Evolutionary conservation across 1,140 invertebrate genomes (phyloP), one percentile per base, ranked within the genome.

Genomic region (Archivesica marissinica): DNA sequence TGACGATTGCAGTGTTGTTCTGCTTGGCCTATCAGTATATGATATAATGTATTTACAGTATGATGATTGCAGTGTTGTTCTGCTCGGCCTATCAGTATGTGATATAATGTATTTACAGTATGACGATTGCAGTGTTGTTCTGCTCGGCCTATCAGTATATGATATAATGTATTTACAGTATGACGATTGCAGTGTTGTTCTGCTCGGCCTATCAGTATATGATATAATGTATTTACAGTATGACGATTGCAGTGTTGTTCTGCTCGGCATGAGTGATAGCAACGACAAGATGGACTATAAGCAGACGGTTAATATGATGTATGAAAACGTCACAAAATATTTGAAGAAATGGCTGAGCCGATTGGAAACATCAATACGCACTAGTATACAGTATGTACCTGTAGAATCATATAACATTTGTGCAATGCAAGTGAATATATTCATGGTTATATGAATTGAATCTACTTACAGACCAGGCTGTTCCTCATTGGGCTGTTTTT

Each of bases 211-310:
- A 11, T 50, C 44, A 50, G 20, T 11, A 50, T 50, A 50, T 20
- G 9, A 56, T 56, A 23, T 9, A 23, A 11, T 56, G 6, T 23
- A 9, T 11, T n/a, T 56, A 17, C 20, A 56, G 52, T 66, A 39
- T 66, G 59, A 81, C 25, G 79, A 81, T 44, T 81, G 79, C 33
- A 72, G 39, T 38, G 70, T 81, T 72, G 64, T 81, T 2, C 25
- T 81, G 41, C 25, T 47, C 1, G 79, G 41, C 0, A 54, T 81
- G 66, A 81, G 39, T 72, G 30, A 44, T 54, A 47, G 2, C 15
- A 72, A 28, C 15, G 68, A 72, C 25, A 50, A 6, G 2, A 50
- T 25, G 35, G 68, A 72, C 23, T 72, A 72, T 50, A 15, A 20
- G 9, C 1, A 47, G 13, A 72, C 68, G 6, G 44, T 72, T 1